Conservation (phyloP, 1,140 invertebrate genomes). For the Homarus americanus region DNA sequence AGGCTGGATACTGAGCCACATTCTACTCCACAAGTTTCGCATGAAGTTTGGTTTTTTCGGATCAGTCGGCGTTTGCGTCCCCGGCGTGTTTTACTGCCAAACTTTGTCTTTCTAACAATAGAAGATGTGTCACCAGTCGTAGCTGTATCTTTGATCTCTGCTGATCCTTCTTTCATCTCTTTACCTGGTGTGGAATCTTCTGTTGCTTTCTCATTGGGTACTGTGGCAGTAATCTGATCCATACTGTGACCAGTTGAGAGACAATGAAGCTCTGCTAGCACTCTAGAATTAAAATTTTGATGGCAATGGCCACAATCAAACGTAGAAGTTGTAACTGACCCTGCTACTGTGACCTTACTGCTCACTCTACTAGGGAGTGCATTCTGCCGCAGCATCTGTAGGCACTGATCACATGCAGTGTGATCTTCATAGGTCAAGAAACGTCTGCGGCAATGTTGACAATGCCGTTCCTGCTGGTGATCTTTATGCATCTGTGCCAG, state of each 20-base stretch:
- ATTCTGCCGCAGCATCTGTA: conserved; percentile 35
- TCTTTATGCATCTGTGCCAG: conserved; percentile 41
- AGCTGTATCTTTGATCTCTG: background rate
- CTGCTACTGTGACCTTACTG: background rate
- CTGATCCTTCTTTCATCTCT: background rate
- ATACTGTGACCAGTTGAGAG: conserved; percentile 44
- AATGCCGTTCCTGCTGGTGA: conserved; percentile 43
- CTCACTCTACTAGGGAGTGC: conserved; percentile 22
- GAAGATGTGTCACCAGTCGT: background rate
- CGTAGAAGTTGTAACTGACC: background rate
- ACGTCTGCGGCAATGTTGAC: conserved; percentile 28
- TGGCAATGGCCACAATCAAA: conserved; percentile 46
- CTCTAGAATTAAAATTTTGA: conserved; percentile 23
- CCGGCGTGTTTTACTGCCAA: background rate
- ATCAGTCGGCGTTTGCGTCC: conserved; percentile 50
- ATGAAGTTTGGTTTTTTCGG: conserved; percentile 44
- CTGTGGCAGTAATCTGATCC: background rate
- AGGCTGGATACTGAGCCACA: conserved; percentile 57
- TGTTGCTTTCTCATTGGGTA: background rate
- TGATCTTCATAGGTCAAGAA: conserved; percentile 59
- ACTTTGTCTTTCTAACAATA: background rate
- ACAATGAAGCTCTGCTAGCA: conserved; percentile 53
- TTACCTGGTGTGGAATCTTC: background rate
- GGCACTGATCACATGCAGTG: conserved; percentile 47
- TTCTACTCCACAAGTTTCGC: conserved; percentile 51